Evolutionary conservation across 2,113 vertebrate species (phyloP), one percentile per base, ranked within the genome.

Genomic region (Callocephalon fimbriatum): DNA sequence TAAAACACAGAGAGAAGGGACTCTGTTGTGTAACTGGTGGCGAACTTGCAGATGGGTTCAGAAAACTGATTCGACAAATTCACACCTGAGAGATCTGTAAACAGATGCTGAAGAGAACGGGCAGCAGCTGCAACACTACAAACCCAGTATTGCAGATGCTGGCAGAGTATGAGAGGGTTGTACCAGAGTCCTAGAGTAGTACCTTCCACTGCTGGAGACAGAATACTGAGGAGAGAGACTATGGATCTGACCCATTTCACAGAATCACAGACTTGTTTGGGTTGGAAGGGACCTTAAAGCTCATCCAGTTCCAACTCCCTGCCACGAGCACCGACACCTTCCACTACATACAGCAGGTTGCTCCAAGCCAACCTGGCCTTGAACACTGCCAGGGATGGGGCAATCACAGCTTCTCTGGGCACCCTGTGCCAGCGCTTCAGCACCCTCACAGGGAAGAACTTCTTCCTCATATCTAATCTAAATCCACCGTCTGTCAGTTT

Each of bases 11-110:
- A 4, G 17, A 6, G 32, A 27, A 16, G 44, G 31, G 19, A 19
- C 21, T 3, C 42, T 22, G 48, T 42, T 86, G 82, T 21, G 0
- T 78, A 62, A 74, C 70, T 6, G 51, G 27, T 12, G 15, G 37
- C 1, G 56, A 37, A 11, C 31, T 19, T 17, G n/a, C 1, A 1
- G 31, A 1, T 22, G 3, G 29, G 31, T 9, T 70, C 44, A 8
- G 63, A 14, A 26, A 50, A 32, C 22, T 19, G 82, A 42, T 37
- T 18, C 15, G 40, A 4, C 23, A 45, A 5, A 44, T 29, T 32
- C 6, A 12, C 0, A 0, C 26, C 4, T 14, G 2, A 40, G 18
- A 10, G 48, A 1, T 22, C 27, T 27, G 32, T 25, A 7, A 56
- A 8, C 5, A 22, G 38, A 2, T 62, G 54, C 14, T 40, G 83